Evolutionary conservation across 2,888 invertebrate species (phyloP).

Genomic region (Acronicta psi): DNA sequence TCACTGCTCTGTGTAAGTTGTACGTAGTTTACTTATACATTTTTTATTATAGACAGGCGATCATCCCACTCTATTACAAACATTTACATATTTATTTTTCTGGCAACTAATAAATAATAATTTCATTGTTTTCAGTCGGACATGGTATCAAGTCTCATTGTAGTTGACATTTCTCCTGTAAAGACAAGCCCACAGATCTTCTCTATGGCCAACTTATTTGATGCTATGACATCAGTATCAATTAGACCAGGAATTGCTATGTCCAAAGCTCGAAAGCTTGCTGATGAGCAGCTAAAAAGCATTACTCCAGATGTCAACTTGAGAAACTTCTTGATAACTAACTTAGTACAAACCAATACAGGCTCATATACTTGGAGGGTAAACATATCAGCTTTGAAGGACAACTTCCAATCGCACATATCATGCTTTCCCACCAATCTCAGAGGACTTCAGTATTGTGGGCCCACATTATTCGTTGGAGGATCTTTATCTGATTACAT

Average conservation of each 20-base stretch:
- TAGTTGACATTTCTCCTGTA: constrained; percentile 93
- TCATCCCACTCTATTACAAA: neutral
- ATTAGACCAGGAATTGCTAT: constrained; percentile 90
- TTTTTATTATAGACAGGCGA: neutral
- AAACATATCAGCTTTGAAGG: constrained; percentile 92
- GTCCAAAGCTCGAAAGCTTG: constrained; percentile 91
- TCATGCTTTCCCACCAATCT: constrained; percentile 90
- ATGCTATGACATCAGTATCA: constrained; percentile 90
- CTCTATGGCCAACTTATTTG: constrained; percentile 90
- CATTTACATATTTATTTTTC: neutral
- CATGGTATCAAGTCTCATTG: constrained; percentile 90
- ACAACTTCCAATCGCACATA: constrained; percentile 91
- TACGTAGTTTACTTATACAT: constrained; percentile 67
- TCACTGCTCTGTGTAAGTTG: constrained; percentile 91
- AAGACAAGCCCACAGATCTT: constrained; percentile 90
- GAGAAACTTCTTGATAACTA: constrained; percentile 95
- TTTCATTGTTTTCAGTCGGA: constrained; percentile 84
- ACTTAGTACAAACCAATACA: constrained; percentile 92
- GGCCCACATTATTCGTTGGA: constrained; percentile 95
- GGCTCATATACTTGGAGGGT: constrained; percentile 93
- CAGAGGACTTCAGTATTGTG: constrained; percentile 87
- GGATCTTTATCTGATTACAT: constrained; percentile 95
- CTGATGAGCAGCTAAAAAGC: constrained; percentile 90
- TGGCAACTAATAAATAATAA: neutral
- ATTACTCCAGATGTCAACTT: constrained; percentile 89